Base-by-base conservation (phyloP, 2,113 vertebrate genomes). In the Amazona vittata region DNA sequence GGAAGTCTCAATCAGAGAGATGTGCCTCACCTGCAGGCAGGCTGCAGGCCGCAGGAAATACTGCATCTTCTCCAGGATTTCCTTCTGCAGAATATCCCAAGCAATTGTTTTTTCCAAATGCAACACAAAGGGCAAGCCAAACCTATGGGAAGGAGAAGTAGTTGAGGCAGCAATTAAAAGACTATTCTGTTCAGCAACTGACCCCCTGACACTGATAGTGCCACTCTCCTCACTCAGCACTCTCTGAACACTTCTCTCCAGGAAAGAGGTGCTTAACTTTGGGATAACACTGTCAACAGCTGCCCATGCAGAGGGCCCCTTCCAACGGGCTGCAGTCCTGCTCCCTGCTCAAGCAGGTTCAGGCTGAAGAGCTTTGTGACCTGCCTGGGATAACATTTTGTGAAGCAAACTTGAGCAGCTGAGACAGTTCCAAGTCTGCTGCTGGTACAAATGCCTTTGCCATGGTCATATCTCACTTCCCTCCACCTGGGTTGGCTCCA, bases 41-140 rank as follows among this genome's bases (percentile, higher is more conserved):
- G 99, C 99, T 7, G 99, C 98, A 49, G 99, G 99, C 70, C 99
- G 98, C 95, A 99, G 97, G 63, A 99, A 98, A 96, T 99, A 99
- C 82, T 99, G 99, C 99, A 99, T 99, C 97, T 99, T 99, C 98
- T 99, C 99, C 97, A 99, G 97, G 90, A 99, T 99, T 62, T 99
- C 99, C 95, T 99, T 99, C 97, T 99, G 99, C 35, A 99, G 98
- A 53, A 98, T 96, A 90, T 99, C 99, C 99, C 99, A 99, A 37
- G 99, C 99, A 96, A 99, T 98, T 43, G 98, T 99, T 96, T 99
- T 99, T 94, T 99, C 99, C 96, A 99, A 96, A 96, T 99, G 99
- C 95, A 99, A 98, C 76, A 99, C 99, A 71, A 99, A 99, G 25
- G 99, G 99, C 63, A 99, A 98, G 44, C 99, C 99, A 86, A 99